Evolutionary conservation across 2,888 invertebrate species (phyloP).

Genomic region (Tiphia femorata): DNA sequence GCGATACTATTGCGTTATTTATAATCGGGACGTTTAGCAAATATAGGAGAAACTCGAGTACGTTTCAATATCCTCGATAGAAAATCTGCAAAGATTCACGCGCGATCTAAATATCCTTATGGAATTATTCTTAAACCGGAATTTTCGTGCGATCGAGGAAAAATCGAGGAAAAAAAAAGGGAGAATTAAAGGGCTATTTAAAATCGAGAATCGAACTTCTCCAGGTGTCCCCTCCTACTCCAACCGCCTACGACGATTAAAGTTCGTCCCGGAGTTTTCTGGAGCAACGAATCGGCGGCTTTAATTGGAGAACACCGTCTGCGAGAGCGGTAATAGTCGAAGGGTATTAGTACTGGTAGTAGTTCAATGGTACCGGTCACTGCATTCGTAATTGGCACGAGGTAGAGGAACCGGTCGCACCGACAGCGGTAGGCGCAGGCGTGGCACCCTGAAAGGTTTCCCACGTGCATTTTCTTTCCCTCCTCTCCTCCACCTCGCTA

Average conservation of each 20-base stretch:
- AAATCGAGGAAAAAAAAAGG: background rate
- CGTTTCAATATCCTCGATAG: too few species aligned
- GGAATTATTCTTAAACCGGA: too few species aligned
- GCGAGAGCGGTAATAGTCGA: too few species aligned
- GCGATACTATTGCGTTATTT: too few species aligned
- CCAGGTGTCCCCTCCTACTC: background rate
- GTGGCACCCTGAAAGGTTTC: slow-evolving; percentile 16
- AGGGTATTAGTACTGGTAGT: background rate
- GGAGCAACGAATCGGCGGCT: too few species aligned
- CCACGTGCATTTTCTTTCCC: slow-evolving; percentile 18
- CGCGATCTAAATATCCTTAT: too few species aligned
- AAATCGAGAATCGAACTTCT: background rate
- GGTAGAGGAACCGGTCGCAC: background rate
- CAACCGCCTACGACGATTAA: background rate
- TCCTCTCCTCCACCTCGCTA: too few species aligned
- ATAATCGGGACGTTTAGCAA: too few species aligned
- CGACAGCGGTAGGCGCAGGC: slow-evolving; percentile 9
- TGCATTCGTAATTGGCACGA: slow-evolving; percentile 11
- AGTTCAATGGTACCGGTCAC: slow-evolving; percentile 16
- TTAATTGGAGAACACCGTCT: slow-evolving; percentile 1
- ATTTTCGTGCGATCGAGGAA: too few species aligned
- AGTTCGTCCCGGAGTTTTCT: background rate
- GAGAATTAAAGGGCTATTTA: background rate
- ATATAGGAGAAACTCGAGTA: too few species aligned
- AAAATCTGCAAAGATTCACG: too few species aligned